Base-by-base conservation (phyloP, 2,888 invertebrate genomes). In the Erebia aethiops region DNA sequence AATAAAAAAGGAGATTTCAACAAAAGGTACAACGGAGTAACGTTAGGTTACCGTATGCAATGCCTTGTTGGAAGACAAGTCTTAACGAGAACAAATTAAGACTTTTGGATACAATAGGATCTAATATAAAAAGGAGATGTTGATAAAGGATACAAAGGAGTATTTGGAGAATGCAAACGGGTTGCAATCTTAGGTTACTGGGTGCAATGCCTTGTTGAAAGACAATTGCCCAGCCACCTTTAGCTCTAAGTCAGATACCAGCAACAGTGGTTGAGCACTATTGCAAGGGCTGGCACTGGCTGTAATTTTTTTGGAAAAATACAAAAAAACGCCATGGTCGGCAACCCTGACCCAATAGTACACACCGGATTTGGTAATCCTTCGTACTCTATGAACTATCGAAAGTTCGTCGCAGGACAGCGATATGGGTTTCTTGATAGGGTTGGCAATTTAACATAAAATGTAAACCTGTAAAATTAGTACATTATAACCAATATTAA, bases 131-230 rank as follows among this genome's bases (percentile, higher is more conserved):
- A 13, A 13, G 46, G 46, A 46, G 13, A 13, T 46, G 13, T 26
- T 57, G 7, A 49, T 18, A 67, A 57, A 21, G 49, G 52, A 61
- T 18, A 13, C 13, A 1, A 46, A 18, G 35, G 58, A 43, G 11
- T 26, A 21, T 51, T 49, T 46, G 46, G 66, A 72, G 72, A 72
- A 57, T 13, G 62, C 35, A 14, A 35, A 8, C 11, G 5, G 58
- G 57, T 52, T 35, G 56, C 52, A 67, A 71, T 71, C 77, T 75
- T 57, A 79, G 88, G 92, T 81, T 91, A 92, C 92, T 74, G 79
- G 85, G 80, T 78, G 5, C 92, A 92, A 92, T 92, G 93, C 90
- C 83, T 93, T 92, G 91, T 93, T 91, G 92, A 92, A 92, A 93
- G 83, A 92, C 93, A 78, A 92, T 92, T 92, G 91, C 80, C 87